Base-by-base conservation (phyloP, 2,113 vertebrate genomes). In the Barnardius zonarius region DNA sequence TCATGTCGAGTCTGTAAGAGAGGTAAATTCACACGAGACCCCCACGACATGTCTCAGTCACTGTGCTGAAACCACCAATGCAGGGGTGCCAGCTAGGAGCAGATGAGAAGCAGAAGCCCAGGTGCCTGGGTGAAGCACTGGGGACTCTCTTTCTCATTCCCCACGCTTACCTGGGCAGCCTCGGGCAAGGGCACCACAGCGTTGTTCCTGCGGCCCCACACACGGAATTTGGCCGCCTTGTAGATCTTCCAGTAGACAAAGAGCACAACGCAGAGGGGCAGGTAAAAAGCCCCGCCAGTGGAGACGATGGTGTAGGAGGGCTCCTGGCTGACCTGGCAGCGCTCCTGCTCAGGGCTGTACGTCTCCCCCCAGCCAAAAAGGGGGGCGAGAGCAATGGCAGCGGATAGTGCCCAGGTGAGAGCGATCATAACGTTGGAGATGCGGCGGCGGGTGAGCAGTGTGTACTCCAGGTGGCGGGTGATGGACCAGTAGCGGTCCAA, bases 231-330 rank as follows among this genome's bases (percentile, higher is more conserved):
- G 88, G 99, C 98, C 0, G 99, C 99, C 97, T 98, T 99, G 98
- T 99, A 99, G 97, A 99, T 99, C 98, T 98, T 99, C 98, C 99
- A 99, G 94, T 99, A 99, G 68, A 99, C 99, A 12, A 99, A 99
- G 10, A 99, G 98, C 85, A 99, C 99, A 79, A 99, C 99, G 6
- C 98, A 98, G n/a, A 99, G 99, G 1, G 99, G 99, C 91, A 99
- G 97, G 92, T 99, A 99, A 97, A 99, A 99, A 1, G 99, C 99
- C 7, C 99, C 99, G 12, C 99, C 98, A 9, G 99, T 99, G 94
- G 99, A 99, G 96, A 99, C 98, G 86, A 99, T 97, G 5, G 99
- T 97, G 96, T 99, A 99, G 78, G 98, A 99, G 1, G 98, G 99
- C 81, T 99, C 98, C 78, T 98, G 99, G 98, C 99, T 99, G 92